Percentiles rank a stretch among this genome's conserved stretches.
Evolutionary conservation across 2,113 vertebrate species (phyloP).

Genomic region (Mandrillus leucophaeus): DNA sequence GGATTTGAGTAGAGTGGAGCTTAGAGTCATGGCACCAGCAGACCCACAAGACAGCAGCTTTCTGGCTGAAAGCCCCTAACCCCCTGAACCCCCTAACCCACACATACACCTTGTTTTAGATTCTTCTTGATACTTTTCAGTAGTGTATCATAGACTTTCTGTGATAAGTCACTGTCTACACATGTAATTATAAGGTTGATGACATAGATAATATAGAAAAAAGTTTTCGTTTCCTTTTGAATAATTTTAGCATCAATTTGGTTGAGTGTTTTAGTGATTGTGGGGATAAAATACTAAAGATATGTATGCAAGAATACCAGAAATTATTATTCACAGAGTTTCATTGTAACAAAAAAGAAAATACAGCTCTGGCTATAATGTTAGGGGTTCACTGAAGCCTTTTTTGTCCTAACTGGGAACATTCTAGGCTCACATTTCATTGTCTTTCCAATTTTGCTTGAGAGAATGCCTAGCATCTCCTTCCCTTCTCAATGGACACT

Average conservation of each 20-base stretch:
- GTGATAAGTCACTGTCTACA: neutral
- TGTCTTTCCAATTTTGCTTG: neutral
- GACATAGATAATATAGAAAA: neutral
- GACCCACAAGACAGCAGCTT: neutral
- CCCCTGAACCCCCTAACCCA: neutral
- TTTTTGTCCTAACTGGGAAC: neutral
- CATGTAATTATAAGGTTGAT: neutral
- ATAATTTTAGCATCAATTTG: neutral
- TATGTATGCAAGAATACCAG: neutral
- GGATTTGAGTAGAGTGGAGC: neutral
- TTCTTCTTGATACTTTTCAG: neutral
- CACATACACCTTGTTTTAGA: neutral
- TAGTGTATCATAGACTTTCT: neutral
- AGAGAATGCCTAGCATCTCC: neutral
- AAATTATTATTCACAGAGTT: neutral
- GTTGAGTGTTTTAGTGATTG: neutral
- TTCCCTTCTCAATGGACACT: neutral
- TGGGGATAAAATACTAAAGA: neutral
- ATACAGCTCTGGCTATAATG: neutral
- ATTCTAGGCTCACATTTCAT: neutral
- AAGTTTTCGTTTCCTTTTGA: neutral
- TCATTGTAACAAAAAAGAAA: neutral
- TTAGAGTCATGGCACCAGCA: neutral
- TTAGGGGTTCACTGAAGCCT: neutral
- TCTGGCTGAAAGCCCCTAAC: neutral